Conservation (phyloP, 2,113 vertebrate species). For the Alligator mississippiensis region DNA sequence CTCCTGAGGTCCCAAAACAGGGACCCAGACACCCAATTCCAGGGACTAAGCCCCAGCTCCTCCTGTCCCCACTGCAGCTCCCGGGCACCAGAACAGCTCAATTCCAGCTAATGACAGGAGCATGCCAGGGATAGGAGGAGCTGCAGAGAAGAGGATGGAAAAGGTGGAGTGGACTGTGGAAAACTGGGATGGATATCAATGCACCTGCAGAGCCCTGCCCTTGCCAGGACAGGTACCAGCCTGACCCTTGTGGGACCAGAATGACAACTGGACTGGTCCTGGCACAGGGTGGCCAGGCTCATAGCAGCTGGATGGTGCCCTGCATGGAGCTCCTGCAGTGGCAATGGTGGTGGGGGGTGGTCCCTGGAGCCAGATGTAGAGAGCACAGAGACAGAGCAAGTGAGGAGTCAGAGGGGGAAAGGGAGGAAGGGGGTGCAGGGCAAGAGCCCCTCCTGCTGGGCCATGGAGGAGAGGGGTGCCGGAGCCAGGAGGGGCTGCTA, state of each 20-base stretch:
- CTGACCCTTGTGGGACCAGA: background rate
- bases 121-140: conserved; percentile 14
- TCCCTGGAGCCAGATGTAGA: background rate
- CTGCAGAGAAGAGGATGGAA: background rate
- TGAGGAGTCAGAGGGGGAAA: background rate
- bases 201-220: background rate
- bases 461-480: background rate
- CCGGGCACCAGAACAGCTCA: background rate
- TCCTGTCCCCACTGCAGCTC: background rate
- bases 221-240: background rate
- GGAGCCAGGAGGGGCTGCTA: background rate
- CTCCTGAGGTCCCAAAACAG: background rate
- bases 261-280: background rate
- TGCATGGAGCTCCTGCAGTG: background rate
- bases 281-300: too few species aligned
- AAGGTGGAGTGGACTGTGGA: background rate
- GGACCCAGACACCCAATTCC: background rate
- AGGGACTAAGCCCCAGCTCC: background rate
- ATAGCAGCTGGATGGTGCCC: background rate
- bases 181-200: background rate
- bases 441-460: background rate
- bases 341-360: background rate
- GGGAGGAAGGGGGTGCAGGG: background rate
- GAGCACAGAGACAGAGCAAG: background rate
- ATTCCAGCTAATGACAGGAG: conserved; percentile 34